Evolutionary conservation across 1,140 invertebrate genomes (phyloP).

Genomic region (Lamellibrachia luymesi): DNA sequence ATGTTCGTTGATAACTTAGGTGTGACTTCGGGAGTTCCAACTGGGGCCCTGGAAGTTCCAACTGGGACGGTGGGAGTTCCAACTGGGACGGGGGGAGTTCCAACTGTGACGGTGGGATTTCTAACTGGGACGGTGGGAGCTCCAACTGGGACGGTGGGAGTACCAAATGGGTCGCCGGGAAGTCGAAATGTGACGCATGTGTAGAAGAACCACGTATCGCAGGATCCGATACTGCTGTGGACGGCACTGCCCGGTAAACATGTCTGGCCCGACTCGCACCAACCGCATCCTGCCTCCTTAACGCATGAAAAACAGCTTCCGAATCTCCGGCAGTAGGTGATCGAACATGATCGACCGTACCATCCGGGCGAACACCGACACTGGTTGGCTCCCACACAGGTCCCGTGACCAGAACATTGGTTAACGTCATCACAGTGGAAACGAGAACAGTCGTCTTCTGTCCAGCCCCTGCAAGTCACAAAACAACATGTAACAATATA

Average conservation of each 20-base stretch:
- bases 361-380: neutral
- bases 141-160: too few species aligned
- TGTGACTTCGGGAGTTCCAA: too few species aligned
- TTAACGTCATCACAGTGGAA: neutral
- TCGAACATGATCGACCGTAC: neutral
- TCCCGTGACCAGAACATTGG: neutral
- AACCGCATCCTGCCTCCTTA: neutral
- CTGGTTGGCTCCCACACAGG: neutral
- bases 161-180: too few species aligned
- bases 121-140: too few species aligned
- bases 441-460: neutral
- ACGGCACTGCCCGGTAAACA: neutral
- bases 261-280: neutral
- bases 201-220: neutral
- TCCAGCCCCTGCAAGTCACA: neutral
- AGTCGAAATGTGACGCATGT: neutral
- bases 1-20: neutral
- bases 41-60: too few species aligned
- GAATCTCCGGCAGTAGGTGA: neutral
- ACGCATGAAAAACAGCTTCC: neutral
- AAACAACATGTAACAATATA: neutral
- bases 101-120: too few species aligned
- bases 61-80: too few species aligned
- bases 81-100: too few species aligned
- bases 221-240: neutral